Conservation (phyloP, 2,113 vertebrate genomes). For the Spilogale gracilis region DNA sequence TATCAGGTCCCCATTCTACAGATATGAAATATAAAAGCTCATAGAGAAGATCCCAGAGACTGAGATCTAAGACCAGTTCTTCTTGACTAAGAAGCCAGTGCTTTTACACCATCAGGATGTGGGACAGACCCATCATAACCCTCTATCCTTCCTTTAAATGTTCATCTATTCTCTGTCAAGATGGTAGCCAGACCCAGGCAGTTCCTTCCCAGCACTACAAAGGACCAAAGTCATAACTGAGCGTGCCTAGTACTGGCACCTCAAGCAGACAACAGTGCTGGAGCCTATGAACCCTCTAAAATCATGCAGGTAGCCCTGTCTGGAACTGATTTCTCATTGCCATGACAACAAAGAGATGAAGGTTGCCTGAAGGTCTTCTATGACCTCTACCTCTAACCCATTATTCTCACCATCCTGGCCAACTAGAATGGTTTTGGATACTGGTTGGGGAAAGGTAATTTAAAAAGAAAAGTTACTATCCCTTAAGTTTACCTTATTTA, state of each 20-base stretch:
- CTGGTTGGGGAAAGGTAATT: background rate
- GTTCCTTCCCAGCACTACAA: background rate
- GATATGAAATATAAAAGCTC: background rate
- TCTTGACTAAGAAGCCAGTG: background rate
- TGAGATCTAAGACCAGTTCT: background rate
- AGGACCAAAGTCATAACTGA: background rate
- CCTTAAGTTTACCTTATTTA: conserved; percentile 1
- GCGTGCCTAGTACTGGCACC: background rate
- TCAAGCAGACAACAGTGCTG: background rate
- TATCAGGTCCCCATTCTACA: background rate
- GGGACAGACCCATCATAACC: background rate
- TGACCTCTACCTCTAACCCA: background rate
- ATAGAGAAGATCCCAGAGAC: background rate
- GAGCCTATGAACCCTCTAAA: background rate
- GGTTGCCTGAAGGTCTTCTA: background rate
- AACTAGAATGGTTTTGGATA: background rate
- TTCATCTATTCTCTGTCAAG: background rate
- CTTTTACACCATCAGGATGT: background rate
- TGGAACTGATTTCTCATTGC: background rate
- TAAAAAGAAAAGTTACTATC: background rate
- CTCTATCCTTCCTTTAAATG: background rate
- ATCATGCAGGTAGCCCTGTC: background rate
- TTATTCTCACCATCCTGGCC: background rate
- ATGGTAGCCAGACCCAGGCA: background rate
- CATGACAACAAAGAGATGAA: background rate